Evolutionary conservation across 2,113 vertebrate species (phyloP), one percentile per base, ranked within the genome.

Genomic region (Strigops habroptila): DNA sequence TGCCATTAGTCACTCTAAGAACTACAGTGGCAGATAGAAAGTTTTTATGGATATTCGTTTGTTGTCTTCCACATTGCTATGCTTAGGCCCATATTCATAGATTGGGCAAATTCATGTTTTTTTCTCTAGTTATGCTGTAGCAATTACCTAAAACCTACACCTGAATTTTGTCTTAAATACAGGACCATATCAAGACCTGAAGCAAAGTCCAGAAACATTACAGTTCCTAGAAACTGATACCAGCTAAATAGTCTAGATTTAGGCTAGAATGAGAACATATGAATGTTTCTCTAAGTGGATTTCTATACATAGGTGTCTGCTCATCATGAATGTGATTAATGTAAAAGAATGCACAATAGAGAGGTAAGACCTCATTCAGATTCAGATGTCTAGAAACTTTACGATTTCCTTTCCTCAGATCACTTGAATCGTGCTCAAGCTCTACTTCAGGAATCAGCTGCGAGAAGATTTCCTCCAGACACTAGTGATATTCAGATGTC

Each of bases 271-370:
- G 37, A 71, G 83, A 64, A 10, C 0, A 0, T 13, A 24, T 9
- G 14, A 53, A 8, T 44, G 12, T 62, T 62, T 75, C 14, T 67
- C 43, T 76, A 41, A 39, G 8, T 44, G 12, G 3, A 63, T 82
- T 78, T 93, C 35, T 75, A 10, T 55, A n/a, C 19, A 11, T 16
- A 71, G 5, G 7, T 73, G 14, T 37, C 43, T 89, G 53, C 14
- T 55, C 0, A 0, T 60, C 15, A 69, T 43, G 12, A 8, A 59
- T 3, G 1, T 22, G 14, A 73, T 60, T 69, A 65, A 43, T 1
- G 2, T 27, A 52, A 18, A 24, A 65, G 35, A 46, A 55, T 57
- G 18, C 17, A 46, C 46, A 57, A 57, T 5, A 57, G 3, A 82
- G 17, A 76, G 24, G 5, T 51, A 87, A 55, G 17, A 14, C 3